These are phyloP conservation scores for Habrosyne pyritoides DNA, from an alignment of 2,888 invertebrate species.

Conservation along the genomic window DNA sequence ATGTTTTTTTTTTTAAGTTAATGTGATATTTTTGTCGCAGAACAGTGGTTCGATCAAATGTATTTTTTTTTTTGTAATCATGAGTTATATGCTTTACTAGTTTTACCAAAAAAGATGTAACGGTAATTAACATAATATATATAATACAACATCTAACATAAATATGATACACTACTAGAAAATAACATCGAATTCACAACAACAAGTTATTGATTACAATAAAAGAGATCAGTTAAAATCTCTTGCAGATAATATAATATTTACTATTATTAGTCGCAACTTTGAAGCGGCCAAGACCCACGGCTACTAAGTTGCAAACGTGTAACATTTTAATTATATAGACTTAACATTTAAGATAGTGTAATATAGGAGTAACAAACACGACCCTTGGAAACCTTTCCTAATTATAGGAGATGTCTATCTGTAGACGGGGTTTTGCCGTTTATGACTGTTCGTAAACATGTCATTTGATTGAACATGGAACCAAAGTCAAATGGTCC, in stretches of 20 bases:
- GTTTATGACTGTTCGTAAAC: background rate
- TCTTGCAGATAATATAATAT: too few species aligned
- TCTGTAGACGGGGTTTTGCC: background rate
- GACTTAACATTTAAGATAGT: background rate
- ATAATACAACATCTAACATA: background rate
- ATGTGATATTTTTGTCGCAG: background rate
- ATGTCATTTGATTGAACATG: too few species aligned
- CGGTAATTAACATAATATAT: too few species aligned
- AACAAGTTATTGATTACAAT: background rate
- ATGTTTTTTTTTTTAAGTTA: slow-evolving; percentile 9
- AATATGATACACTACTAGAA: background rate
- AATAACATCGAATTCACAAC: background rate
- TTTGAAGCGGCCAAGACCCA: too few species aligned
- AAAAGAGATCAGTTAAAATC: too few species aligned
- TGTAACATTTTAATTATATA: too few species aligned
- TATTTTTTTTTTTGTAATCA: too few species aligned
- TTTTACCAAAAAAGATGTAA: background rate
- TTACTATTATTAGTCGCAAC: background rate
- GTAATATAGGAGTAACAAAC: background rate
- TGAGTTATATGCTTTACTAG: background rate
- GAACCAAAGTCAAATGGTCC: too few species aligned
- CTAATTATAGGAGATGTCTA: background rate
- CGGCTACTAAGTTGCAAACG: background rate
- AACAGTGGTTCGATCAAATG: background rate
- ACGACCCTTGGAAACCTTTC: background rate